Evolutionary conservation across 2,888 invertebrate species (phyloP).

Genomic region (Corythucha ciliata): DNA sequence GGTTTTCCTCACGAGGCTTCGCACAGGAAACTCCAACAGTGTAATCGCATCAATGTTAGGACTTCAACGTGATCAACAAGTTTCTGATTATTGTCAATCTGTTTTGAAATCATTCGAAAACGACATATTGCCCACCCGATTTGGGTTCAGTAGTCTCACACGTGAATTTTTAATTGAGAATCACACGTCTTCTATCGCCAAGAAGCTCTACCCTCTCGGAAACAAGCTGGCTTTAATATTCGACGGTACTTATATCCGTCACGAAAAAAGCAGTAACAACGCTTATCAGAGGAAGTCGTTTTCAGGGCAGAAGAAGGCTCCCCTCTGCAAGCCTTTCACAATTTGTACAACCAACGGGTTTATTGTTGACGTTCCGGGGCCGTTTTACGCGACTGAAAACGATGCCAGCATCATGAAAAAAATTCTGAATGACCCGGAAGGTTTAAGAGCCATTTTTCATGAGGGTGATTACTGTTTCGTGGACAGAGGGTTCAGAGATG

Average conservation of each 20-base stretch:
- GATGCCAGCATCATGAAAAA: slow-evolving; percentile 35
- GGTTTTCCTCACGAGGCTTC: too few species aligned
- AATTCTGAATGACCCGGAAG: slow-evolving; percentile 28
- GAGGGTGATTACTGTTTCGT: slow-evolving; percentile 32
- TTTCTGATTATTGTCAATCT: too few species aligned
- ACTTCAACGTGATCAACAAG: too few species aligned
- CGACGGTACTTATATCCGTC: slow-evolving; percentile 31
- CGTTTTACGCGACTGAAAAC: slow-evolving; percentile 33
- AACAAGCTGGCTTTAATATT: slow-evolving; percentile 24
- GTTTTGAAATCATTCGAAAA: too few species aligned
- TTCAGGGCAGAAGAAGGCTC: slow-evolving; percentile 34
- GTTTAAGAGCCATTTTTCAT: slow-evolving; percentile 28
- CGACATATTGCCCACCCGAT: too few species aligned
- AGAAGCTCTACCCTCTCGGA: background rate
- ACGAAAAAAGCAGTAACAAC: slow-evolving; percentile 33
- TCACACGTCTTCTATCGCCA: background rate
- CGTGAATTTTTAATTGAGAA: background rate
- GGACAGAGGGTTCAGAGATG: slow-evolving; percentile 36
- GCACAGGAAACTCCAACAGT: too few species aligned
- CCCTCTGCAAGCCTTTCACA: slow-evolving; percentile 36
- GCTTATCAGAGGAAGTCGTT: slow-evolving; percentile 31
- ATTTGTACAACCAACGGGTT: slow-evolving; percentile 34
- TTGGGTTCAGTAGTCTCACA: too few species aligned
- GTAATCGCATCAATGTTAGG: too few species aligned
- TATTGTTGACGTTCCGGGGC: slow-evolving; percentile 33